phyloP scores from a whole-genome alignment of 2,888 invertebrate species.

The Liopterus haemorrhoidalis region DNA sequence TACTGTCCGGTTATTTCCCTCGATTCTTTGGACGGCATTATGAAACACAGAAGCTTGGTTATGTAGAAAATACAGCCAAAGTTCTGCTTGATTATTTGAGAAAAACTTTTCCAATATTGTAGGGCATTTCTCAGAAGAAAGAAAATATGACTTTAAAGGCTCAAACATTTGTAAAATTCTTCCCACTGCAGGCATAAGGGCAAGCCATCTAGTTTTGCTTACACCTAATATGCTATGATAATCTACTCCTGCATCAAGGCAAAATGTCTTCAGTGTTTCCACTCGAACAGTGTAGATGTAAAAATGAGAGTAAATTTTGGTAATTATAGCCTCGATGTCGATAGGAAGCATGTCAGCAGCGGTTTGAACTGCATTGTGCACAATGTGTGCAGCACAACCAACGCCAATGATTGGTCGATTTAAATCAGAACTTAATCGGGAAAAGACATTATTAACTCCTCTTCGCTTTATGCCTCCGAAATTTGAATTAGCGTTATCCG shows the following conservation, averaged over 20 bases:
- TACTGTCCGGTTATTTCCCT: conserved; percentile 15
- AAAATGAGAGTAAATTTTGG: conserved; percentile 16
- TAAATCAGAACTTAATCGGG: conserved; percentile 8
- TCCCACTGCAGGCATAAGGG: conserved; percentile 13
- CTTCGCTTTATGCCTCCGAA: conserved; percentile 17
- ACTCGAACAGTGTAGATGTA: conserved; percentile 12
- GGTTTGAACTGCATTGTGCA: conserved; percentile 18
- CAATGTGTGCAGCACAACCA: conserved; percentile 19
- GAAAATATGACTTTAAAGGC: conserved; percentile 15
- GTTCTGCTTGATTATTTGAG: conserved; percentile 11
- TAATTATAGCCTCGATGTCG: conserved; percentile 16
- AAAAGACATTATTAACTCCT: conserved; percentile 15
- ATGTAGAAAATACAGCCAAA: conserved; percentile 21
- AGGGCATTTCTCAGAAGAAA: conserved; percentile 19
- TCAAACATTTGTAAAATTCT: conserved; percentile 19
- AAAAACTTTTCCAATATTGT: conserved; percentile 19
- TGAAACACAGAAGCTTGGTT: conserved; percentile 17
- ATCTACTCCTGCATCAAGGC: conserved; percentile 4
- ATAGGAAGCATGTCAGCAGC: conserved; percentile 14
- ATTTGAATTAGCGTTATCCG: conserved; percentile 21
- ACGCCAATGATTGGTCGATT: conserved; percentile 14
- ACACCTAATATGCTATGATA: conserved; percentile 11
- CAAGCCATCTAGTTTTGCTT: conserved; percentile 4
- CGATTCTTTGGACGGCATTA: conserved; percentile 12
- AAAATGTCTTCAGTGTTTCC: conserved; percentile 1